Base-by-base conservation (phyloP, 2,888 invertebrate genomes). In the Pachycephus smyrnensis region DNA sequence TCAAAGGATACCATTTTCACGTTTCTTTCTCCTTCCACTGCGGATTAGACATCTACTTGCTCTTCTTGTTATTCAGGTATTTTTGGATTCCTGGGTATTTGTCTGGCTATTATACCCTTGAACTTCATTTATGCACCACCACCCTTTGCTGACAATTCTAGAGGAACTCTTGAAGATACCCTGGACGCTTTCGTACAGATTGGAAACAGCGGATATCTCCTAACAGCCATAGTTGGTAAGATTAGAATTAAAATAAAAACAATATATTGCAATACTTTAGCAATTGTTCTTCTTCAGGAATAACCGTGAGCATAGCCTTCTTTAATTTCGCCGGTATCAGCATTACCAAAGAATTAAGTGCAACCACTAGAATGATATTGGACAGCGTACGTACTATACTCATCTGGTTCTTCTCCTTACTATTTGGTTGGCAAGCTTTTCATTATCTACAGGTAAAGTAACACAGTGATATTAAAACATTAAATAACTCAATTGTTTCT, bases 291-390 rank as follows among this genome's bases (percentile, higher is more conserved):
- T 90, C 93, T 84, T 69, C 92, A 94, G 97, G 96, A 79, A 97
- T 96, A 2, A 93, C 96, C 33, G 88, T 97, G 35, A 97, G 97
- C 76, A 98, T 98, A 84, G 97, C 98, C 0, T 96, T 98, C 92
- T 98, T 98, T 93, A 98, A 97, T 91, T 98, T 97, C 91, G 95
- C 97, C 82, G 98, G 98, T 12, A 95, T 98, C 82, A 96, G 96
- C 88, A 96, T 99, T 4, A 97, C 98, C 0, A 98, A 98, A 92
- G 97, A 98, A 91, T 94, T 98, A 87, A 98, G 97, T 1, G 98
- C 98, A 1, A 98, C 97, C 0, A 97, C 97, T 3, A 93, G 98
- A 82, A 96, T 98, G 96, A 96, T 98, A 15, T 93, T 98, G 74
- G 98, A 98, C 90, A 96, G 96, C 76, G 93, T 97, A n/a, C 93